Percentiles rank a stretch among this genome's conserved stretches.
These are phyloP conservation scores for Acanthurus lineatus DNA, from an alignment of 2,797 vertebrate genomes.

Conservation along the genomic window DNA sequence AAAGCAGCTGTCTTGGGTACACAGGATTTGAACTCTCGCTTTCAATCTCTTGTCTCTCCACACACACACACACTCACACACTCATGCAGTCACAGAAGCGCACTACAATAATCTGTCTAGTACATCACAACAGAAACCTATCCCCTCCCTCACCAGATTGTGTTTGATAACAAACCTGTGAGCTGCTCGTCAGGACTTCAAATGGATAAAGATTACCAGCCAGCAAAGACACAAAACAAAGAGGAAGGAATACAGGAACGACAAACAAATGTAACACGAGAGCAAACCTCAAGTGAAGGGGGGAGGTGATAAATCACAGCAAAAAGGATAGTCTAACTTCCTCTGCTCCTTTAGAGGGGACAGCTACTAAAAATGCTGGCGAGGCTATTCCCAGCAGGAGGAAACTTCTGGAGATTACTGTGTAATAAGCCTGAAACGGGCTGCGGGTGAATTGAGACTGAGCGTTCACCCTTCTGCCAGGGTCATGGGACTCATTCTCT, in stretches of 20 bases:
- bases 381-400: conserved; percentile 73
- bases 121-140: conserved; percentile 41
- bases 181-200: conserved; percentile 48
- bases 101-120: conserved; percentile 32
- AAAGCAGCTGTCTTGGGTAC: conserved; percentile 44
- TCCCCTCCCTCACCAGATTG: conserved; percentile 25
- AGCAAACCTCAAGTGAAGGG: conserved; percentile 47
- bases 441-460: conserved; percentile 78
- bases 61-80: background rate
- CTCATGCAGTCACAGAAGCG: background rate
- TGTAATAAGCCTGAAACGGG: conserved; percentile 77
- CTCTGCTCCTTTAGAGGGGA: conserved; percentile 44
- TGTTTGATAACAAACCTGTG: conserved; percentile 33
- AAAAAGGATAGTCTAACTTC: conserved; percentile 65
- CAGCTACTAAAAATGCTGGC: conserved; percentile 70
- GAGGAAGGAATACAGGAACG: conserved; percentile 49
- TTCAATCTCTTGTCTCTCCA: conserved; percentile 52
- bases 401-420: conserved; percentile 80
- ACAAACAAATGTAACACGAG: conserved; percentile 67
- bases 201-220: conserved; percentile 60
- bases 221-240: conserved; percentile 54
- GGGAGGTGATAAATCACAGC: conserved; percentile 73
- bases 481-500: conserved; percentile 74
- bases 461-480: conserved; percentile 75
- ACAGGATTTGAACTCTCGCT: conserved; percentile 62